Percentiles rank a stretch among this genome's conserved stretches.
These are phyloP conservation scores for human (Homo sapiens) DNA, from an alignment of 2,113 vertebrate genomes.

Conservation along the genomic window DNA sequence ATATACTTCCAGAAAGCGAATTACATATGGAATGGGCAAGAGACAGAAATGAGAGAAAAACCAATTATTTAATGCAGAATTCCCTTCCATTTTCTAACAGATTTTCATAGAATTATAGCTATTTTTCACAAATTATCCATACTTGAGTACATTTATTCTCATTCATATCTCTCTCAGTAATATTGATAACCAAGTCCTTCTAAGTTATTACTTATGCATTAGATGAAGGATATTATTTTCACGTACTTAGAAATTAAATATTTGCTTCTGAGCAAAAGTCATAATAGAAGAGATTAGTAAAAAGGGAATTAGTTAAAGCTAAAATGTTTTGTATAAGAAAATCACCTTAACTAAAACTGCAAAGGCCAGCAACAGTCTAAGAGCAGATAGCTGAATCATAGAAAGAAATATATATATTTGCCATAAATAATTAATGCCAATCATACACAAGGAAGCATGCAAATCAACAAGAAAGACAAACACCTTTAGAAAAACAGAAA, in stretches of 20 bases:
- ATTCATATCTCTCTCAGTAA: neutral
- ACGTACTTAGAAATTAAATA: neutral
- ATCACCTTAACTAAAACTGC: neutral
- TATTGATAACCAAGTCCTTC: neutral
- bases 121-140: neutral
- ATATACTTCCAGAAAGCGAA: neutral
- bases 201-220: neutral
- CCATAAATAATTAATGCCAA: neutral
- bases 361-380: neutral
- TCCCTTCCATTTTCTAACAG: neutral
- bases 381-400: neutral
- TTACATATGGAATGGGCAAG: neutral
- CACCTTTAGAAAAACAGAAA: neutral
- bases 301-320: neutral
- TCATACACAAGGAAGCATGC: neutral
- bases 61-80: neutral
- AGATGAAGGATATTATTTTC: slow-evolving; percentile 7
- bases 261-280: neutral
- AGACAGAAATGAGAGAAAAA: neutral
- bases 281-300: neutral
- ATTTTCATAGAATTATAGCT: neutral
- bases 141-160: neutral
- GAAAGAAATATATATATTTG: neutral
- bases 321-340: neutral
- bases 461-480: neutral